Evolutionary conservation across 2,113 vertebrate species (phyloP).

Genomic region (Accipiter cooperii): DNA sequence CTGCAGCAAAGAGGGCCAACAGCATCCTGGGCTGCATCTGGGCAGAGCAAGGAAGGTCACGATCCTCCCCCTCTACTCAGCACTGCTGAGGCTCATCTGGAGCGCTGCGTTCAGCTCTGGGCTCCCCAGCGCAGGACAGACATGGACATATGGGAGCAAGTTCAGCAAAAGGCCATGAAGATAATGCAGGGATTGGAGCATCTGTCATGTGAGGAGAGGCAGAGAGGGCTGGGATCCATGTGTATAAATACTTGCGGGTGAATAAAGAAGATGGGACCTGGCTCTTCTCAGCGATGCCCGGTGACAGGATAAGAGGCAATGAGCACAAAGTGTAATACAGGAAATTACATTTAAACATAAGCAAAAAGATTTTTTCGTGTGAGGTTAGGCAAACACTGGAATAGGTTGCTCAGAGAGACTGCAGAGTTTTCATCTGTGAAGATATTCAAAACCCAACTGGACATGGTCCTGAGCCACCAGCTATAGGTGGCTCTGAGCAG

Average conservation of each 20-base stretch:
- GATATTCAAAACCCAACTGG: not conserved
- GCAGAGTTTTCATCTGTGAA: not conserved
- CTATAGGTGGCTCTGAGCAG: not conserved
- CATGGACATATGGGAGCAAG: not conserved
- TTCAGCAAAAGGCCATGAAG: not conserved
- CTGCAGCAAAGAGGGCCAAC: not conserved
- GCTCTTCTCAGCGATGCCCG: not conserved
- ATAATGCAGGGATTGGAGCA: not conserved
- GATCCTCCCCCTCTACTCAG: not conserved
- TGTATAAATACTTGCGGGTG: not conserved
- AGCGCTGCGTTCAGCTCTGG: not conserved
- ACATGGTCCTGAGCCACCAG: not conserved
- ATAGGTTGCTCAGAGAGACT: not conserved
- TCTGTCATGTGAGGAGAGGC: not conserved
- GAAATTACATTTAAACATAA: not conserved
- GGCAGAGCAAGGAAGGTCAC: not conserved
- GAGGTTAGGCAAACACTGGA: not conserved
- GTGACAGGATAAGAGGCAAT: not conserved
- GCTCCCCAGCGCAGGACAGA: not conserved
- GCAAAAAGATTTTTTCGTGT: no score
- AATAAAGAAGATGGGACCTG: not conserved
- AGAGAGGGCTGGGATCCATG: not conserved
- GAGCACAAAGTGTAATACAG: not conserved
- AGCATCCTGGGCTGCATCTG: not conserved
- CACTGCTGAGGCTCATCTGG: not conserved